phyloP scores from a whole-genome alignment of 1,140 invertebrate species.

The Pinna nobilis region DNA sequence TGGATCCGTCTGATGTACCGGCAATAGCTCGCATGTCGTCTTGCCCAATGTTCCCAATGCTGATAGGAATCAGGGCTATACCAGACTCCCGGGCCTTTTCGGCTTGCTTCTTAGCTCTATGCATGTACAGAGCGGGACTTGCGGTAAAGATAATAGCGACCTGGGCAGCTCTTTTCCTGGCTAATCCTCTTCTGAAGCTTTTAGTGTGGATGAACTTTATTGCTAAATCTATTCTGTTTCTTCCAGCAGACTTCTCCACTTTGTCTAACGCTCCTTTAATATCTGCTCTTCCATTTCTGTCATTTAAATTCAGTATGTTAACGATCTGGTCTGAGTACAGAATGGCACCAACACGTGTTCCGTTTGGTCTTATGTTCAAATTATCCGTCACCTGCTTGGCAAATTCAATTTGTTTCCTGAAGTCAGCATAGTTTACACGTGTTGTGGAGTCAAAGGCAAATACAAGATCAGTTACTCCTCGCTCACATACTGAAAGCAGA shows the following conservation, averaged over 20 bases:
- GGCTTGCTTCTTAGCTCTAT: constrained; percentile 50
- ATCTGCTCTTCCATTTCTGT: constrained; percentile 40
- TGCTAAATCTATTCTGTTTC: constrained; percentile 49
- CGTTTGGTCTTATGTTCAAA: constrained; percentile 51
- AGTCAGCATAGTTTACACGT: constrained; percentile 42
- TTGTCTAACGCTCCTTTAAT: constrained; percentile 41
- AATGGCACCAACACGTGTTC: constrained; percentile 52
- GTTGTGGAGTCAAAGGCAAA: constrained; percentile 61
- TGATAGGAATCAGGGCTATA: constrained; percentile 52
- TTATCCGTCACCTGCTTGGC: constrained; percentile 48
- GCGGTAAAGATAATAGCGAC: constrained; percentile 50
- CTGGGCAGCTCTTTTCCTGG: constrained; percentile 49
- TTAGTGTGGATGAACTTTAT: constrained; percentile 55
- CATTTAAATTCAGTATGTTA: constrained; percentile 50
- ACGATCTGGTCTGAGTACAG: constrained; percentile 52
- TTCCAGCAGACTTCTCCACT: constrained; percentile 44
- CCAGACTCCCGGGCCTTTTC: constrained; percentile 48
- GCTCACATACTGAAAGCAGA: constrained; percentile 50
- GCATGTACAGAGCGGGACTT: constrained; percentile 33
- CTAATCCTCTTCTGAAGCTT: constrained; percentile 52
- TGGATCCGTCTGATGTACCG: background rate
- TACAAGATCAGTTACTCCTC: constrained; percentile 54
- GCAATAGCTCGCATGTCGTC: constrained; percentile 49
- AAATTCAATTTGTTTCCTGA: constrained; percentile 56
- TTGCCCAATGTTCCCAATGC: constrained; percentile 32